Evolutionary conservation across 2,888 invertebrate genomes (phyloP).

Genomic region (Epicampocera succincta): DNA sequence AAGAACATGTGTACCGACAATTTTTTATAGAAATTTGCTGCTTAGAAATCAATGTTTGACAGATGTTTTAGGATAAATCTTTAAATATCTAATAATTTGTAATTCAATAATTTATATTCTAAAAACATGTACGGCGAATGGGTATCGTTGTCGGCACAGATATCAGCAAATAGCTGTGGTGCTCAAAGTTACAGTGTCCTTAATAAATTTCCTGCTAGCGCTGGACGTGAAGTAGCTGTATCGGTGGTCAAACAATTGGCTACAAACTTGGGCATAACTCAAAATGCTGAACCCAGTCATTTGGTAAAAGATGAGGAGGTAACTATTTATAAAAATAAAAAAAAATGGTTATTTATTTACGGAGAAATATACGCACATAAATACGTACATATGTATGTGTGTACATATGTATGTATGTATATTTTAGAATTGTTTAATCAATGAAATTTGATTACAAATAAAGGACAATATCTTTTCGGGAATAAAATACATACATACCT

Average conservation of each 20-base stretch:
- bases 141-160: conserved; percentile 82
- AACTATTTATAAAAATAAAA: conserved; percentile 55
- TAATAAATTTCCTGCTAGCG: conserved; percentile 84
- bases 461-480: no score
- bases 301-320: conserved; percentile 93
- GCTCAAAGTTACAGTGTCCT: conserved; percentile 84
- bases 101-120: neutral
- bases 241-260: conserved; percentile 85
- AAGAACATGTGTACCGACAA: no score
- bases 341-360: neutral
- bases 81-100: no score
- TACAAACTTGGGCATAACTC: conserved; percentile 86
- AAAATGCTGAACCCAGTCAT: conserved; percentile 91
- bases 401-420: no score
- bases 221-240: conserved; percentile 85
- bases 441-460: no score
- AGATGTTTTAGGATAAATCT: no score
- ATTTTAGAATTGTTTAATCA: no score
- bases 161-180: conserved; percentile 82
- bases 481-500: no score
- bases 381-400: no score
- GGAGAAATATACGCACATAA: neutral
- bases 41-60: no score
- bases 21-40: no score
- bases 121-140: conserved; percentile 83